Conservation (phyloP, 2,113 vertebrate genomes). For the Anolis sagrei region DNA sequence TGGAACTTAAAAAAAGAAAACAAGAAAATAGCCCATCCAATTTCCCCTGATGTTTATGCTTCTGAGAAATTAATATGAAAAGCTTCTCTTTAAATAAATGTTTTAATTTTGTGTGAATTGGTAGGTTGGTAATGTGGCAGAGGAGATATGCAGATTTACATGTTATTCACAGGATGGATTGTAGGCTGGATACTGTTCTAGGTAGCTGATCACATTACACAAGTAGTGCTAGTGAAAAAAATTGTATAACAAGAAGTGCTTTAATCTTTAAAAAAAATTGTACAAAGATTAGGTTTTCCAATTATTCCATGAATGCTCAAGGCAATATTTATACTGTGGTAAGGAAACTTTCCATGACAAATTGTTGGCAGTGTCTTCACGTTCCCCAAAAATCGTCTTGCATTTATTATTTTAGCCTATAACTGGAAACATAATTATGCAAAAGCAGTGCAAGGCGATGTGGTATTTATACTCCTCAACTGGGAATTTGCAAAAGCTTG, state of each 20-base stretch:
- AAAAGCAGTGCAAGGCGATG: not conserved
- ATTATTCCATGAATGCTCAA: not conserved
- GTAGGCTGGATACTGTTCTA: not conserved
- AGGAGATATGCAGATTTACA: constrained; percentile 5
- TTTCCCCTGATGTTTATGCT: not conserved
- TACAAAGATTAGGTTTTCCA: not conserved
- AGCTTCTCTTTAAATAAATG: constrained; percentile 12
- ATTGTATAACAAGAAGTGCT: not conserved
- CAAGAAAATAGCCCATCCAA: not conserved
- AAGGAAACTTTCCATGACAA: not conserved
- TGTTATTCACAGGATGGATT: not conserved
- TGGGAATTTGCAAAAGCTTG: no score
- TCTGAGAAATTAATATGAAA: constrained; percentile 29
- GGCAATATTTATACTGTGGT: not conserved
- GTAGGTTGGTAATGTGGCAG: constrained; percentile 11
- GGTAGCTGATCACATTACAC: not conserved
- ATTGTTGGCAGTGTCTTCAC: not conserved
- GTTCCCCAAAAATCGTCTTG: not conserved
- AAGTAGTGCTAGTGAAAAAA: not conserved
- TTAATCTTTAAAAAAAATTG: not conserved
- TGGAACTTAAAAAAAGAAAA: not conserved
- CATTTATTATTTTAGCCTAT: not conserved
- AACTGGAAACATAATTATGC: not conserved
- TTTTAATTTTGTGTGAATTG: not conserved
- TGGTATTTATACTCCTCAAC: not conserved